Evolutionary conservation across 2,113 vertebrate genomes (phyloP).

Genomic region (Calonectris borealis): DNA sequence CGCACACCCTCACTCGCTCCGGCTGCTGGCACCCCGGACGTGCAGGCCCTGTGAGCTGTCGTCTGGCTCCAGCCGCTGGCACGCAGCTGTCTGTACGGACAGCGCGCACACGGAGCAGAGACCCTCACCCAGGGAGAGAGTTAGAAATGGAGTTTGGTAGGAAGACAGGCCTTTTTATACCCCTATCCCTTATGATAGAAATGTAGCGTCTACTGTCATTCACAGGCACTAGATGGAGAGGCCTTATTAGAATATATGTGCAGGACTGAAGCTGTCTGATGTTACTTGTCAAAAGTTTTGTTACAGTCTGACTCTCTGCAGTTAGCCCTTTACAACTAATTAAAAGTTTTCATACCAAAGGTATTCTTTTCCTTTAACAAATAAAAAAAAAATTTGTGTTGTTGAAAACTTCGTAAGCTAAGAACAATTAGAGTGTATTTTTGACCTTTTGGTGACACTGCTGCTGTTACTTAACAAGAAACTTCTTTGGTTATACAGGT

Average conservation of each 20-base stretch:
- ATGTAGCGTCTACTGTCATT: accelerated
- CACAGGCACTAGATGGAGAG: not conserved
- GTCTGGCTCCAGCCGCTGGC: not conserved
- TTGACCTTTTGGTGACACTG: not conserved
- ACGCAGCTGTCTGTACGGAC: not conserved
- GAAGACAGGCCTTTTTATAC: not conserved
- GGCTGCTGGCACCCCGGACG: not conserved
- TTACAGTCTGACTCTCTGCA: not conserved
- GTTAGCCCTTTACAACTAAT: not conserved
- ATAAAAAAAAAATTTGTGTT: not conserved
- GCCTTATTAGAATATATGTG: not conserved
- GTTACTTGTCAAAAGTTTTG: not conserved
- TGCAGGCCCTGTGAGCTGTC: not conserved
- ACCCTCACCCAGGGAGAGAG: not conserved
- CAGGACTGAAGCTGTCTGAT: not conserved
- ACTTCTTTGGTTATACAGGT: not conserved
- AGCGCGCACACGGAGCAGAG: accelerated
- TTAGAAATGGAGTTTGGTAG: not conserved
- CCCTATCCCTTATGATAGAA: not conserved
- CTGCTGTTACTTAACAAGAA: not conserved
- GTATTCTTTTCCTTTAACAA: not conserved
- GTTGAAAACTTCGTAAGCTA: not conserved
- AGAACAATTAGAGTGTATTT: not conserved
- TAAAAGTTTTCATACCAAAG: not conserved
- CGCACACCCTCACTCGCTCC: accelerated